Evolutionary conservation across 2,113 vertebrate species (phyloP).

Genomic region (Euleptes europaea): DNA sequence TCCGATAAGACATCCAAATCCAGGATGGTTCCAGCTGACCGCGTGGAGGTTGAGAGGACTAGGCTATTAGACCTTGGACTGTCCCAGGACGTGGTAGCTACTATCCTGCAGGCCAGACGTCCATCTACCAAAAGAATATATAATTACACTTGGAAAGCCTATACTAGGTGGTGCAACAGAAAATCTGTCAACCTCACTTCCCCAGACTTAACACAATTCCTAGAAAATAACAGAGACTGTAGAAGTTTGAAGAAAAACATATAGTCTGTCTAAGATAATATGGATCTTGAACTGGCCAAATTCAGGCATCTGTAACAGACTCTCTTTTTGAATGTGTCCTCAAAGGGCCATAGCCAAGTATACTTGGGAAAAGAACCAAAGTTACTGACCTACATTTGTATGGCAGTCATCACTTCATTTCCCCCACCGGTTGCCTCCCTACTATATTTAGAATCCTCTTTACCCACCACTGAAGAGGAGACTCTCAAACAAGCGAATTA

Average conservation of each 20-base stretch:
- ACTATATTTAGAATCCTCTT: conserved; percentile 29
- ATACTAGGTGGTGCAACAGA: too few relatives aligned
- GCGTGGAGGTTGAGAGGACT: too few relatives aligned
- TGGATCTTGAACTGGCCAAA: background rate
- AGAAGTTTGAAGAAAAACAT: background rate
- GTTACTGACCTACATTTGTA: conserved; percentile 2
- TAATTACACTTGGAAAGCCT: too few relatives aligned
- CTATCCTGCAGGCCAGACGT: too few relatives aligned
- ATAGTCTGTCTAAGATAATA: too few relatives aligned
- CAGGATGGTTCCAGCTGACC: too few relatives aligned
- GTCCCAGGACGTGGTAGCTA: too few relatives aligned
- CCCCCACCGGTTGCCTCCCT: background rate
- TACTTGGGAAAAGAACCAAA: background rate
- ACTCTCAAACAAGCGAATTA: conserved; percentile 31
- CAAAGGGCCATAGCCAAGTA: background rate
- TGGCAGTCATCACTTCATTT: background rate
- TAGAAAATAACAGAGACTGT: background rate
- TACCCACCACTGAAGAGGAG: conserved; percentile 12
- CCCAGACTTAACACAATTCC: too few relatives aligned
- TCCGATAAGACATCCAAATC: too few relatives aligned
- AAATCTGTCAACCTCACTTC: too few relatives aligned
- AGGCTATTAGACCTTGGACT: too few relatives aligned
- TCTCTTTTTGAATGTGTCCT: background rate
- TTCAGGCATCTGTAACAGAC: background rate
- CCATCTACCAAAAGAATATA: too few relatives aligned